Percentiles rank a stretch among this genome's conserved stretches.
Conservation (phyloP, 2,113 vertebrate genomes). For the Rhipidura dahli region DNA sequence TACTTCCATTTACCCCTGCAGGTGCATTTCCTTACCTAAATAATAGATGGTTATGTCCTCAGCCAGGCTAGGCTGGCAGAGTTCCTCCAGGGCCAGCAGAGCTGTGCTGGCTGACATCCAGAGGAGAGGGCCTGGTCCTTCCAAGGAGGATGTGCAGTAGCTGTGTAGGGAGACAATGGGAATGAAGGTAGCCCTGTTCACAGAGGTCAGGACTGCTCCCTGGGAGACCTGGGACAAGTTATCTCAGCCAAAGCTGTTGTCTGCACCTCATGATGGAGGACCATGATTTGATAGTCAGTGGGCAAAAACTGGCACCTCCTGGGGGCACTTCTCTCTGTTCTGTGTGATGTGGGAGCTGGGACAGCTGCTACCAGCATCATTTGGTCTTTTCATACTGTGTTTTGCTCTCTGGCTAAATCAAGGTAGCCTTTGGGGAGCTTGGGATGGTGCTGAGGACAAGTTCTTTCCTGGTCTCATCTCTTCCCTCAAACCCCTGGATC, state of each 20-base stretch:
- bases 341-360: not conserved
- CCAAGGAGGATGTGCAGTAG: not conserved
- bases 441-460: not conserved
- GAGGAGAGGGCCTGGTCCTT: not conserved
- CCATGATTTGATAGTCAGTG: not conserved
- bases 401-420: not conserved
- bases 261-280: not conserved
- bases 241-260: not conserved
- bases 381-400: not conserved
- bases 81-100: slow-evolving; percentile 24
- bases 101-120: not conserved
- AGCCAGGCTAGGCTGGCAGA: not conserved
- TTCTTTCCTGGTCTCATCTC: not conserved
- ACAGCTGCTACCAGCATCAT: not conserved
- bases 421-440: not conserved
- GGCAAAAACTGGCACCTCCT: not conserved
- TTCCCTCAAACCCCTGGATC: not conserved
- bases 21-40: slow-evolving; percentile 33
- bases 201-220: not conserved
- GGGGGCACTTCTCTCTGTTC: not conserved
- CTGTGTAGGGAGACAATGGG: not conserved
- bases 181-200: not conserved
- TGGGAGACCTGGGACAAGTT: not conserved
- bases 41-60: slow-evolving; percentile 18
- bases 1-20: slow-evolving; percentile 18